A percentile compares a stretch with the other conserved stretches of the same genome.
Evolutionary conservation across 2,888 invertebrate species (phyloP).

Genomic region (Nephrotoma appendiculata): DNA sequence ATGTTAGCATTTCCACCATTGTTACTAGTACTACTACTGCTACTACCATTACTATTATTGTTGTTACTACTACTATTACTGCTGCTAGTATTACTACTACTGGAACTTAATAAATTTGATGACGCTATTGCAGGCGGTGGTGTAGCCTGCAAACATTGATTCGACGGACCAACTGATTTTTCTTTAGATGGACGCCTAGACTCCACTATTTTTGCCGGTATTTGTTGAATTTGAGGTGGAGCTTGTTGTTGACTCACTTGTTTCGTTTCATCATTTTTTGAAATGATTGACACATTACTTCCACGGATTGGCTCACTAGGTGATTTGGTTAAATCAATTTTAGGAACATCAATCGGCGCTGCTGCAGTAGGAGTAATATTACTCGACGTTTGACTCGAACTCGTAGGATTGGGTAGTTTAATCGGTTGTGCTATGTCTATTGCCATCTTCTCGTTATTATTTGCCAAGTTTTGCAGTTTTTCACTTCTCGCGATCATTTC

Average conservation of each 20-base stretch:
- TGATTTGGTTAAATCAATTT: conserved; percentile 9
- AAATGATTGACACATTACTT: background rate
- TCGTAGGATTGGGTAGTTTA: background rate
- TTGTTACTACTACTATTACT: background rate
- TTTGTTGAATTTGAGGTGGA: background rate
- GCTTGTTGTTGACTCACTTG: background rate
- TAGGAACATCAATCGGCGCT: conserved; percentile 4
- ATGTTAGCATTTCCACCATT: background rate
- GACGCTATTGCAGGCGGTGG: background rate
- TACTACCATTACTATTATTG: background rate
- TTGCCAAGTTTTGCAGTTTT: conserved; percentile 28
- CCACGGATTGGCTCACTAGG: background rate
- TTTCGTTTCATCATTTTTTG: conserved; percentile 5
- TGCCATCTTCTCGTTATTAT: conserved; percentile 22
- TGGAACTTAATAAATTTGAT: background rate
- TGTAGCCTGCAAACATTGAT: background rate
- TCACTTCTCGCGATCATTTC: conserved; percentile 30
- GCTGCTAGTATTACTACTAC: background rate
- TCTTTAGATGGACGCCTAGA: background rate
- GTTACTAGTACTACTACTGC: background rate
- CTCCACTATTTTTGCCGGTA: background rate
- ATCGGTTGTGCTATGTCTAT: conserved; percentile 21
- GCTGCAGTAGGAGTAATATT: background rate
- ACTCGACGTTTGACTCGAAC: background rate
- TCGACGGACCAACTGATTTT: background rate